These are phyloP conservation scores for Salmo trutta DNA, from an alignment of 2,797 vertebrate species.

Conservation along the genomic window DNA sequence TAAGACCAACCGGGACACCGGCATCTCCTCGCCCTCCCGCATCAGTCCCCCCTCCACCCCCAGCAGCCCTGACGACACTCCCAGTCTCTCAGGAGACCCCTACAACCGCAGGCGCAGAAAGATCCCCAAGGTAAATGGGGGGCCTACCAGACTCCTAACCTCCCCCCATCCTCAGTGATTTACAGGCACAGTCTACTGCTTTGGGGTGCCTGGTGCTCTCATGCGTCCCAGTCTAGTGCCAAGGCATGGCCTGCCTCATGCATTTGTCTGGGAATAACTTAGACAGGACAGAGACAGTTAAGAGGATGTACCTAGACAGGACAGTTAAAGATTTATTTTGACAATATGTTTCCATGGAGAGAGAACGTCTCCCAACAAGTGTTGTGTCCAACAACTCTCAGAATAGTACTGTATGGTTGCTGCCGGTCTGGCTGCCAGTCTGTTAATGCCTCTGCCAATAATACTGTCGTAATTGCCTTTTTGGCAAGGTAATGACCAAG, in stretches of 20 bases:
- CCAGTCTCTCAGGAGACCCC: slow-evolving; percentile 89
- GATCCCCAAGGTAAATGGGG: slow-evolving; percentile 88
- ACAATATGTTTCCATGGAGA: slow-evolving; percentile 45
- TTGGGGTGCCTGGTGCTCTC: slow-evolving; percentile 33
- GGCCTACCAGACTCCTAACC: background rate
- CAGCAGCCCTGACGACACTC: slow-evolving; percentile 95
- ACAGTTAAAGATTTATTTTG: slow-evolving; percentile 24
- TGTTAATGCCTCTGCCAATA: background rate
- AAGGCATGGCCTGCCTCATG: too few relatives aligned
- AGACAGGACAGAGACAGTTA: slow-evolving; percentile 27
- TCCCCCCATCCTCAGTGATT: slow-evolving; percentile 38
- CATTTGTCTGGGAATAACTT: slow-evolving; percentile 39
- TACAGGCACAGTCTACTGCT: slow-evolving; percentile 21
- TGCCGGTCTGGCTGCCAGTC: slow-evolving; percentile 1
- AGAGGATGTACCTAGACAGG: slow-evolving; percentile 27
- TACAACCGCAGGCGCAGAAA: slow-evolving; percentile 91
- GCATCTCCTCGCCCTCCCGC: slow-evolving; percentile 83
- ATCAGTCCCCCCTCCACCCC: slow-evolving; percentile 94
- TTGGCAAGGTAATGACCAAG: background rate
- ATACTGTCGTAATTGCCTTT: background rate
- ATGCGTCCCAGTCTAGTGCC: background rate
- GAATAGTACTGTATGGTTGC: slow-evolving; percentile 15
- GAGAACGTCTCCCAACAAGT: slow-evolving; percentile 24
- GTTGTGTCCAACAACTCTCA: background rate
- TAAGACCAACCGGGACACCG: slow-evolving; percentile 85